A percentile compares a stretch with the other conserved stretches of the same genome.
Evolutionary conservation across 2,113 vertebrate species (phyloP).

Genomic region (Centropus bengalensis): DNA sequence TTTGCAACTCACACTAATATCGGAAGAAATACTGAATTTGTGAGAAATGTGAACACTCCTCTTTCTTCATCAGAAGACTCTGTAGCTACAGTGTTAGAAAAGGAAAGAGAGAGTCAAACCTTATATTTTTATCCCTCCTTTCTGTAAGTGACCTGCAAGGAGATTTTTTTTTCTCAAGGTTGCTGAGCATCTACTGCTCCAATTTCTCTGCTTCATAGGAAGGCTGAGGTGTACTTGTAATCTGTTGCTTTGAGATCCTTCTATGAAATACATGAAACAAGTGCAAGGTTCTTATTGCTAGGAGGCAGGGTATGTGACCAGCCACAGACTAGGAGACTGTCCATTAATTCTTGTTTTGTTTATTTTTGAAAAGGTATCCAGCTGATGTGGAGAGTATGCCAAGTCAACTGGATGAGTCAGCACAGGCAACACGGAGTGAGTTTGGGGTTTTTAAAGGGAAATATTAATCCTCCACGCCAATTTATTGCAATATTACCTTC

Average conservation of each 20-base stretch:
- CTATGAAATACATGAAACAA: background rate
- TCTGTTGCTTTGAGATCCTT: background rate
- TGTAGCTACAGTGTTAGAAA: background rate
- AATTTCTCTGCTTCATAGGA: slow-evolving; percentile 4
- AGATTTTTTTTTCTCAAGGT: background rate
- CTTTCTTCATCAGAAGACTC: background rate
- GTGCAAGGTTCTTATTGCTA: background rate
- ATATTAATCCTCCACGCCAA: background rate
- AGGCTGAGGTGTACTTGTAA: background rate
- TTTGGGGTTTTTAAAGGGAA: background rate
- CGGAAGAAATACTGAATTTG: slow-evolving; percentile 34
- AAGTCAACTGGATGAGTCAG: slow-evolving; percentile 14
- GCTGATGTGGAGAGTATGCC: background rate
- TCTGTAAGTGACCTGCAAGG: slow-evolving; percentile 15
- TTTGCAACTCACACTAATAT: slow-evolving; percentile 33
- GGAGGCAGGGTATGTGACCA: background rate
- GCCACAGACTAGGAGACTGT: background rate
- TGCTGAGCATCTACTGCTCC: slow-evolving; percentile 6
- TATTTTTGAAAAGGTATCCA: slow-evolving; percentile 12
- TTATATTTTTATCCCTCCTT: background rate
- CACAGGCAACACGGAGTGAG: slow-evolving; percentile 22
- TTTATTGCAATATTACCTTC: background rate
- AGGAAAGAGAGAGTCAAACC: background rate
- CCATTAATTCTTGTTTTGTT: slow-evolving; percentile 41
- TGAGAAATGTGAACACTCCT: background rate